Evolutionary conservation across 2,113 vertebrate genomes (phyloP).

Genomic region (Aphelocoma coerulescens): DNA sequence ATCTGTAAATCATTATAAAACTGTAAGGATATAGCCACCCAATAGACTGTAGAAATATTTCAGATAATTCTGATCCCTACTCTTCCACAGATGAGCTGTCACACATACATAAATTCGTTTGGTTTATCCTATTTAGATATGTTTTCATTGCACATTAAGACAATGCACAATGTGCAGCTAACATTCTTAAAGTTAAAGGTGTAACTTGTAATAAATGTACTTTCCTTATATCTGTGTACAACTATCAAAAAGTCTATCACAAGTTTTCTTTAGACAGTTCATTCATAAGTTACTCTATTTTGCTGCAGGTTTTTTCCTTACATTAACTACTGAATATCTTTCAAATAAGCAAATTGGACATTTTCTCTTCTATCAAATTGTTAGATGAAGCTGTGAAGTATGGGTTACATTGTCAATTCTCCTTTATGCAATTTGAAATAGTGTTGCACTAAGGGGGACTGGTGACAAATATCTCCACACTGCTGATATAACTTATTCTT

Average conservation of each 20-base stretch:
- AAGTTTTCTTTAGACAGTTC: background rate
- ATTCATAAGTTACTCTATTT: rapidly evolving
- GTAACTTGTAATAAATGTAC: background rate
- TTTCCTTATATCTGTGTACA: background rate
- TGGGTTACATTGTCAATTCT: background rate
- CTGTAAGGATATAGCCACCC: background rate
- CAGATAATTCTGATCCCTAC: background rate
- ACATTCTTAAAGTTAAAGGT: background rate
- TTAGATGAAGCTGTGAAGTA: background rate
- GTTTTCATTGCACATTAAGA: background rate
- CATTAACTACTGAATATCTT: background rate
- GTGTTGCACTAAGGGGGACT: background rate
- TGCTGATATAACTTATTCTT: background rate
- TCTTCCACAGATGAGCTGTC: background rate
- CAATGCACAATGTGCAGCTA: background rate
- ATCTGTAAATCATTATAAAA: background rate
- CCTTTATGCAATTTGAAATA: background rate
- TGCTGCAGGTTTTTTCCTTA: background rate
- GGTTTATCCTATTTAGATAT: background rate
- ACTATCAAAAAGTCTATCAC: background rate
- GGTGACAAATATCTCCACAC: background rate
- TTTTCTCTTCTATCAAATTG: background rate
- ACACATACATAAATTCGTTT: background rate
- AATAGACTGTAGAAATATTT: background rate
- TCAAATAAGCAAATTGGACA: background rate